A percentile compares a stretch with the other conserved stretches of the same genome.
phyloP scores from a whole-genome alignment of 2,888 invertebrate species.

The Resseliella maxima region DNA sequence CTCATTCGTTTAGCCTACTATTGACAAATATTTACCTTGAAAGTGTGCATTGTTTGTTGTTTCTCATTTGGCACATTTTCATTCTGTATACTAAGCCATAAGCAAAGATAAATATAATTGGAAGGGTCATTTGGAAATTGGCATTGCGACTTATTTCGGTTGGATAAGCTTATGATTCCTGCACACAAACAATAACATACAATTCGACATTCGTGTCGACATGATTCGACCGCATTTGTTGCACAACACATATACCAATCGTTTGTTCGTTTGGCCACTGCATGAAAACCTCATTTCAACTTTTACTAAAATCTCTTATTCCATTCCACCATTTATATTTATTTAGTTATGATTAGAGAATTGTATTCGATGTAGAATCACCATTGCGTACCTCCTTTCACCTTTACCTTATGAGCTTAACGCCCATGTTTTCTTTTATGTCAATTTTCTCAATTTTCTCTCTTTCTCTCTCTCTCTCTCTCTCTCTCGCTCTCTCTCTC shows the following conservation, averaged over 20 bases:
- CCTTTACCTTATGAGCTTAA: constrained; percentile 8
- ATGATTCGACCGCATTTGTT: background rate
- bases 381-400: background rate
- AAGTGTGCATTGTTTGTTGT: background rate
- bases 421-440: constrained; percentile 42
- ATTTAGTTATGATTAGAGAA: constrained; percentile 44
- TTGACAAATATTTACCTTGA: background rate
- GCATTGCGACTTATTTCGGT: constrained; percentile 31
- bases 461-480: background rate
- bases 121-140: constrained; percentile 51
- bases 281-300: background rate
- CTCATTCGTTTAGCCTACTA: constrained; percentile 6
- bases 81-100: background rate
- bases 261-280: background rate
- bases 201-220: too few relatives aligned
- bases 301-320: constrained; percentile 13
- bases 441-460: too few relatives aligned
- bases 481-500: too few relatives aligned
- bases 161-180: constrained; percentile 21
- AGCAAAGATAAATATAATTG: constrained; percentile 47
- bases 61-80: background rate
- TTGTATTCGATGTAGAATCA: background rate
- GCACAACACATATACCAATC: background rate
- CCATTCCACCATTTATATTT: constrained; percentile 37
- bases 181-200: constrained; percentile 5